These are phyloP conservation scores for Euzophera pinguis DNA, from an alignment of 2,888 invertebrate species.

Conservation along the genomic window DNA sequence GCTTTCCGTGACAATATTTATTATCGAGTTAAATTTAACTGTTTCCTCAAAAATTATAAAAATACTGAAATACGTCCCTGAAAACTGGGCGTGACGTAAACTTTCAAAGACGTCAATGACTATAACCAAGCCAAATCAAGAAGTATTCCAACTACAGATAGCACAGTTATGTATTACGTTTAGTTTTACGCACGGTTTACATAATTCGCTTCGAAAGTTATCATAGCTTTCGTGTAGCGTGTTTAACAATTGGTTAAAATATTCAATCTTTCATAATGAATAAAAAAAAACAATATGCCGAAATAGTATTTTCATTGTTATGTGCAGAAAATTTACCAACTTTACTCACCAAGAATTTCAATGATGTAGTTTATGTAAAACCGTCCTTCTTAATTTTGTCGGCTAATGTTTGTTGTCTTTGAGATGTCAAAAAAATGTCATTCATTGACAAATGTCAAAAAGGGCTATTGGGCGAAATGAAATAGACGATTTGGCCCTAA, in stretches of 20 bases:
- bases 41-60: slow-evolving; percentile 44
- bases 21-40: slow-evolving; percentile 19
- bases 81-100: slow-evolving; percentile 72
- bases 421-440: slow-evolving; percentile 48
- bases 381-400: slow-evolving; percentile 9
- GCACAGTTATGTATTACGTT: neutral
- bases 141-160: slow-evolving; percentile 24
- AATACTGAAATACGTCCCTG: slow-evolving; percentile 73
- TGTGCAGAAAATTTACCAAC: too few relatives aligned
- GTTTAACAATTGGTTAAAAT: too few relatives aligned
- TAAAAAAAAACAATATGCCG: too few relatives aligned
- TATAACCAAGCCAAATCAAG: slow-evolving; percentile 38
- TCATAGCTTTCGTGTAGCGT: too few relatives aligned
- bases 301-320: too few relatives aligned
- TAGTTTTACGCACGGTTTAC: neutral
- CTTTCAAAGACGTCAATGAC: slow-evolving; percentile 58
- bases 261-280: too few relatives aligned
- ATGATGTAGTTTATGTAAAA: neutral
- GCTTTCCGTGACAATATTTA: neutral
- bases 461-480: slow-evolving; percentile 49
- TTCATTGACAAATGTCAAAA: slow-evolving; percentile 64
- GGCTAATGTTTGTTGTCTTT: slow-evolving; percentile 30
- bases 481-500: slow-evolving; percentile 44
- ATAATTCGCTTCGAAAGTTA: neutral
- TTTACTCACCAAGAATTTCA: too few relatives aligned